Conservation (phyloP, 2,888 invertebrate genomes). For the Mesodorylaimus sp. region DNA sequence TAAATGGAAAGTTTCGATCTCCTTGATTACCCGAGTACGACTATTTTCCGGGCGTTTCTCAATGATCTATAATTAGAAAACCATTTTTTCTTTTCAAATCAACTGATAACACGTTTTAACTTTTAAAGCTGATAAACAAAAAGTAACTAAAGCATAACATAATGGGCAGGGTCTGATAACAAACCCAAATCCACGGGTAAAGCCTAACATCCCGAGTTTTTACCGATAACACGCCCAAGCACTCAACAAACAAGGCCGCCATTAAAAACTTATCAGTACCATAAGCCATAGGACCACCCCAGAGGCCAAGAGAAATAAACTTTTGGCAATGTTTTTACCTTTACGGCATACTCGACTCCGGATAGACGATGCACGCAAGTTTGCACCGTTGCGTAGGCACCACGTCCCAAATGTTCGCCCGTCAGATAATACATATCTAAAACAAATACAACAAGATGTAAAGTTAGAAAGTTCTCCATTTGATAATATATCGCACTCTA, state of each 20-base stretch:
- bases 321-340: constrained; percentile 38
- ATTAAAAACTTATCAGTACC: no score
- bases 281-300: no score
- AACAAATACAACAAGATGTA: constrained; percentile 12
- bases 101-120: neutral
- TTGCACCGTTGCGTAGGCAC: constrained; percentile 84
- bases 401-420: constrained; percentile 81
- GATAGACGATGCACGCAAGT: constrained; percentile 78
- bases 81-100: neutral
- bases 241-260: no score
- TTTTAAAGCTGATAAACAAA: constrained; percentile 2
- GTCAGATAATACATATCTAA: constrained; percentile 79
- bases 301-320: no score
- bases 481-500: no score
- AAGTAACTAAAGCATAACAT: neutral
- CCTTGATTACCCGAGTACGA: constrained; percentile 81
- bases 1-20: constrained; percentile 95
- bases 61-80: constrained; percentile 11
- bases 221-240: no score
- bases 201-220: no score
- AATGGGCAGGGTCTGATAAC: neutral
- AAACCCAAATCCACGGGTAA: neutral
- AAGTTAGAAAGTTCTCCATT: no score
- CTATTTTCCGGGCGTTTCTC: constrained; percentile 55
- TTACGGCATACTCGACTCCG: constrained; percentile 84